Conservation (phyloP, 2,888 invertebrate species). For the Cotesia congregata region DNA sequence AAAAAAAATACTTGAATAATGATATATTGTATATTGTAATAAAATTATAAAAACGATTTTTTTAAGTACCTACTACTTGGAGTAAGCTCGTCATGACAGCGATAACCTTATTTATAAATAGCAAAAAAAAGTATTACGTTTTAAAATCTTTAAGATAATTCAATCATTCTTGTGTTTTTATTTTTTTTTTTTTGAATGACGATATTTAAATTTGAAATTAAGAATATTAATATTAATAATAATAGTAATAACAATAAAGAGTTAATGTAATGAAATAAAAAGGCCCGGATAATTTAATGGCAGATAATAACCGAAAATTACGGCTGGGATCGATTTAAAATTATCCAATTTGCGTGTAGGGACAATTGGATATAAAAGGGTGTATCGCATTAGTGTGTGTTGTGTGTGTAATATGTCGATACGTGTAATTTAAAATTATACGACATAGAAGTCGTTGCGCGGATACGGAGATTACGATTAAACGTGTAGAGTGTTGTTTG, state of each 20-base stretch:
- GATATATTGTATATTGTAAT: too few relatives aligned
- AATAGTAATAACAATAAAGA: neutral
- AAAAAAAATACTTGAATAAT: too few relatives aligned
- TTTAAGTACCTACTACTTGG: neutral
- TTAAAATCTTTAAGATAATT: neutral
- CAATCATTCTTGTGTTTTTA: neutral
- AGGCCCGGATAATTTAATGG: neutral
- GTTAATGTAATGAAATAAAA: neutral
- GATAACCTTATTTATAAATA: slow-evolving; percentile 1
- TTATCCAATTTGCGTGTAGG: slow-evolving; percentile 1
- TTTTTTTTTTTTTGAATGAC: neutral
- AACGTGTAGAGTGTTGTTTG: slow-evolving; percentile 48
- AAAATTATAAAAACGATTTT: neutral
- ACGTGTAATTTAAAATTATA: slow-evolving; percentile 18
- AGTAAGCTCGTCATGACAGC: neutral
- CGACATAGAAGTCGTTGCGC: neutral
- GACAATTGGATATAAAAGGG: slow-evolving; percentile 1
- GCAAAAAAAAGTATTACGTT: neutral
- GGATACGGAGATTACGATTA: neutral
- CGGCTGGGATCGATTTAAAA: neutral
- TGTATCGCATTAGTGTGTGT: neutral
- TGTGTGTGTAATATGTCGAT: slow-evolving; percentile 5
- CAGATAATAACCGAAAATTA: neutral
- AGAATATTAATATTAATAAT: too few relatives aligned
- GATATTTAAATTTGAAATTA: too few relatives aligned